Conservation (phyloP, 2,888 invertebrate genomes). For the Apodemia duryi region DNA sequence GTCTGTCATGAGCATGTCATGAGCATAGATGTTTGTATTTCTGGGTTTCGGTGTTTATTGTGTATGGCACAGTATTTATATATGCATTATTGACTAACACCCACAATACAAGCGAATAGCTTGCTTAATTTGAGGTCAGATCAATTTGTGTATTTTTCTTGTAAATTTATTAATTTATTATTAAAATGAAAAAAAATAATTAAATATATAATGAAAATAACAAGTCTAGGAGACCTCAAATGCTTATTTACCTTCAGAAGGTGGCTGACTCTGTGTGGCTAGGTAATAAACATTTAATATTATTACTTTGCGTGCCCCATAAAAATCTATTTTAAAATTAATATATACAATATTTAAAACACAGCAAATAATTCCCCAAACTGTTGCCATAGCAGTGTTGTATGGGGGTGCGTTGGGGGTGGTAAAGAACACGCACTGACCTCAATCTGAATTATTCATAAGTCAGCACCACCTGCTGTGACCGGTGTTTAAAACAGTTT, state of each 20-base stretch:
- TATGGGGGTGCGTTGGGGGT: constrained; percentile 6
- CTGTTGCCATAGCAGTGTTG: neutral
- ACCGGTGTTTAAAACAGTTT: neutral
- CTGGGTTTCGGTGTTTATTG: too few relatives aligned
- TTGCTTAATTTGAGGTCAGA: too few relatives aligned
- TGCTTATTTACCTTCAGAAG: neutral
- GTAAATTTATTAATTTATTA: too few relatives aligned
- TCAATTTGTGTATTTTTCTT: too few relatives aligned
- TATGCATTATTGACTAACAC: too few relatives aligned
- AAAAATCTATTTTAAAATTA: neutral
- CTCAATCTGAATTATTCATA: constrained; percentile 12
- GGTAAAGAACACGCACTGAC: constrained; percentile 8
- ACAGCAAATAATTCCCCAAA: neutral
- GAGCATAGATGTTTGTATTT: too few relatives aligned
- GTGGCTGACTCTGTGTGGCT: neutral
- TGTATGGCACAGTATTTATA: too few relatives aligned
- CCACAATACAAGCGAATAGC: too few relatives aligned
- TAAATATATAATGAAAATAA: too few relatives aligned
- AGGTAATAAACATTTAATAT: neutral
- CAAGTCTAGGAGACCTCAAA: neutral
- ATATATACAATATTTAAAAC: neutral
- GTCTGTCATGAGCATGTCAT: too few relatives aligned
- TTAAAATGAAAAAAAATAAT: too few relatives aligned
- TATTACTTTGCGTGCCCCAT: neutral
- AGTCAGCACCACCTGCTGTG: constrained; percentile 8